These are phyloP conservation scores for Drosophila ercepeae DNA, from an alignment of 1,140 invertebrate genomes.

Conservation along the genomic window DNA sequence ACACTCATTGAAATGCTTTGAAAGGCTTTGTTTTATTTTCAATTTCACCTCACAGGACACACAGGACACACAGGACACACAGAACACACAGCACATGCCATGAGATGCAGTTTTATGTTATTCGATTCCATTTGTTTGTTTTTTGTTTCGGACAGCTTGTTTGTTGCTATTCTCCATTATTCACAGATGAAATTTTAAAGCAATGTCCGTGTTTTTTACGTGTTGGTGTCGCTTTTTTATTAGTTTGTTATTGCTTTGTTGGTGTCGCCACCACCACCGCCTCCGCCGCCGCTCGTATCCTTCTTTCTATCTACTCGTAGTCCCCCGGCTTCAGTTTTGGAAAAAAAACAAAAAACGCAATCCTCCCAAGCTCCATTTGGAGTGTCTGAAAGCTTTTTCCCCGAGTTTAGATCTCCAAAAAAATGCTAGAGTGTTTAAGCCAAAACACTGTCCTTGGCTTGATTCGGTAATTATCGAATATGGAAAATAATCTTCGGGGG, in stretches of 20 bases:
- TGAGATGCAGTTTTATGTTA: constrained; percentile 1
- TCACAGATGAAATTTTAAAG: constrained; percentile 31
- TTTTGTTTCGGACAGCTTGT: constrained; percentile 17
- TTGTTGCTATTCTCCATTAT: constrained; percentile 59
- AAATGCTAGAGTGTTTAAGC: too few species aligned
- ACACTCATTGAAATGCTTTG: too few species aligned
- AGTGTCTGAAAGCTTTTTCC: background rate
- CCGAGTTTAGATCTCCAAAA: too few species aligned
- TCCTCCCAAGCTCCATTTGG: background rate
- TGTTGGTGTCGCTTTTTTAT: constrained; percentile 12
- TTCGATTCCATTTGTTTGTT: constrained; percentile 20
- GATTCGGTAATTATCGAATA: too few species aligned
- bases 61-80: too few species aligned
- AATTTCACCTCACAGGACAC: background rate
- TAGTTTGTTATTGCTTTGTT: constrained; percentile 14
- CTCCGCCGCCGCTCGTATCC: too few species aligned
- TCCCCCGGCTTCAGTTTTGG: constrained; percentile 47
- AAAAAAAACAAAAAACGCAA: background rate
- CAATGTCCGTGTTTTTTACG: background rate
- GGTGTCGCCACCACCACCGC: too few species aligned
- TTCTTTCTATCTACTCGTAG: too few species aligned
- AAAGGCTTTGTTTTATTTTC: too few species aligned
- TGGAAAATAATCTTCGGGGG: too few species aligned
- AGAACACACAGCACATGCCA: background rate
- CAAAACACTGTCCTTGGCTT: too few species aligned